Evolutionary conservation across 2,888 invertebrate genomes (phyloP), one percentile per base, ranked within the genome.

Genomic region (Synanthedon andrenaeformis): DNA sequence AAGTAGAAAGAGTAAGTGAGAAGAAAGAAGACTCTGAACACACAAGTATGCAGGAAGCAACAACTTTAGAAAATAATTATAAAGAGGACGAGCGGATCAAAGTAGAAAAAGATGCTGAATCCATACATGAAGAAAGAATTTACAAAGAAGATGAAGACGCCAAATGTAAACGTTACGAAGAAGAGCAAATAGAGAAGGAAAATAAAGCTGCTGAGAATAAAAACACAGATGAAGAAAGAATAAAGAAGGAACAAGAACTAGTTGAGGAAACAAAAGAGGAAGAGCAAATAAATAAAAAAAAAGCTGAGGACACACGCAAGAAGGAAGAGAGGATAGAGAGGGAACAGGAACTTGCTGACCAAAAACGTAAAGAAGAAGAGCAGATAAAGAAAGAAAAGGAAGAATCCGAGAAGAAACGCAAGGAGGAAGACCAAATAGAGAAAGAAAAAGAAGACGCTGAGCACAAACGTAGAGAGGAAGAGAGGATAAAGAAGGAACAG

Each of bases 361-460:
- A 60, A 35, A 60, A 66, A 48, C 58, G 66, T 54, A 54, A 59
- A 23, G 52, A 56, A 14, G 52, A 56, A 11, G 56, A 59, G 54
- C 14, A 3, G 2, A 12, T 19, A 17, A 10, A 14, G 11, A 49
- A 49, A 5, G 19, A 17, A 11, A 56, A 58, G 14, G 17, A 53
- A 19, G 17, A 35, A 41, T 3, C 45, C 13, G 48, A 52, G 8
- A 54, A 56, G 49, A 49, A 50, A 35, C 52, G 54, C 10, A 53
- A 55, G 14, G 13, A 52, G n/a, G 42, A 51, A 35, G 51, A 53
- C 41, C 52, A 41, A n/a, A 49, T 11, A 17, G 28, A 28, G 52
- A 57, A 52, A 42, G 17, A n/a, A 42, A 51, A 52, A 52, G 17
- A 55, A 28, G 45, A 53, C 23, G 53, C 56, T 14, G 45, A 55